These are phyloP conservation scores for Phymatocera aterrima DNA, from an alignment of 2,888 invertebrate genomes.

Conservation along the genomic window DNA sequence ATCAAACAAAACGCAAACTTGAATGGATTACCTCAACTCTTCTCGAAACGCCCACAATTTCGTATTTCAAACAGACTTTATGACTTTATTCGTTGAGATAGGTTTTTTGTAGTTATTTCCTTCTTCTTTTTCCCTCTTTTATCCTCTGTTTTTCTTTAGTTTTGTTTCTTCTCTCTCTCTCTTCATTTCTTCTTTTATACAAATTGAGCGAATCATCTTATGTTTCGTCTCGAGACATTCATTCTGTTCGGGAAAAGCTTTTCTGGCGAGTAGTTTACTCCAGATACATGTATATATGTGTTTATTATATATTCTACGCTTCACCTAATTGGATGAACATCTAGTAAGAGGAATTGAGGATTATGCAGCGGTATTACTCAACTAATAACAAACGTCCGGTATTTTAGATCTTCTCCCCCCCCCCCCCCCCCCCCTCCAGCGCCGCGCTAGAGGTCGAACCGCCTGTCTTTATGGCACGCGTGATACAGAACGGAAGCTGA, in stretches of 20 bases:
- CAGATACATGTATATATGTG: too few species aligned
- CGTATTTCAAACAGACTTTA: background rate
- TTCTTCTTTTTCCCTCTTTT: background rate
- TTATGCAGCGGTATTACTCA: background rate
- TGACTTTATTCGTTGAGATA: background rate
- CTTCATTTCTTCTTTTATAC: too few species aligned
- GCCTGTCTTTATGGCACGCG: background rate
- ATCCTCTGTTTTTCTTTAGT: background rate
- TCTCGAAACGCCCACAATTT: background rate
- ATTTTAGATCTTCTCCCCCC: background rate
- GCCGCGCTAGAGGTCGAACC: background rate
- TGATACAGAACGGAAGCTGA: conserved; percentile 4
- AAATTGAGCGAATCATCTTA: too few species aligned
- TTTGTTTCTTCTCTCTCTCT: too few species aligned
- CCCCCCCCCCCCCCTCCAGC: background rate
- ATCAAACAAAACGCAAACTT: conserved; percentile 13
- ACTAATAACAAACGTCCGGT: conserved; percentile 24
- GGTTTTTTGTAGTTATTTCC: background rate
- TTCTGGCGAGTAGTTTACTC: too few species aligned
- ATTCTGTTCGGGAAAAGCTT: too few species aligned
- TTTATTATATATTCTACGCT: background rate
- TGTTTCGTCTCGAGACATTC: too few species aligned
- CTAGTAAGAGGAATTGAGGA: background rate
- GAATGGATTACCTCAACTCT: conserved; percentile 7
- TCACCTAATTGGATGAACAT: conserved; percentile 8